A percentile compares a stretch with the other conserved stretches of the same genome.
phyloP scores from a whole-genome alignment of 64 coral and sea anemone species.

The Porites australiensis region DNA sequence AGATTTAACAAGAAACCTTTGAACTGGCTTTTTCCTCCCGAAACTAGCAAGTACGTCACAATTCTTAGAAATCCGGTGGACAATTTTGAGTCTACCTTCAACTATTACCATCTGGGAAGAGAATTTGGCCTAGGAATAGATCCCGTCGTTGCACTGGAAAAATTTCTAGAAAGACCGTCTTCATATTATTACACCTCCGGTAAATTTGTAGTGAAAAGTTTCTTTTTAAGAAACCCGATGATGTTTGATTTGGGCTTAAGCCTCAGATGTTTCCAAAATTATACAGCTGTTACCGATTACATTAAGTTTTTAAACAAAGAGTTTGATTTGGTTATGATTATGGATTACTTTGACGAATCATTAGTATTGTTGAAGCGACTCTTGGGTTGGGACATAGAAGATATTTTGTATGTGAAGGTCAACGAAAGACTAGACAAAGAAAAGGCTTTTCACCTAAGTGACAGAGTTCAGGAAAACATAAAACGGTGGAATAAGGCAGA shows the following conservation, averaged over 20 bases:
- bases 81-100: slow-evolving; percentile 68
- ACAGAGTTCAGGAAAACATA: slow-evolving; percentile 38
- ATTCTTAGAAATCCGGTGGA: slow-evolving; percentile 68
- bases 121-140: background rate
- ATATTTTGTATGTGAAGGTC: slow-evolving; percentile 62
- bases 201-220: background rate
- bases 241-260: slow-evolving; percentile 56
- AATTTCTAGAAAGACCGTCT: background rate
- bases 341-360: slow-evolving; percentile 77
- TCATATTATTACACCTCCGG: too few relatives aligned
- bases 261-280: background rate
- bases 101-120: slow-evolving; percentile 23
- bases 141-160: background rate
- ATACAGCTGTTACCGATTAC: slow-evolving; percentile 7
- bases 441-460: background rate
- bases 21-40: slow-evolving; percentile 14
- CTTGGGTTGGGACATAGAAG: slow-evolving; percentile 55
- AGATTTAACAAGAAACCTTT: slow-evolving; percentile 36
- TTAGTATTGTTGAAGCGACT: slow-evolving; percentile 51
- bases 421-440: slow-evolving; percentile 28
- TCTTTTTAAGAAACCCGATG: slow-evolving; percentile 33
- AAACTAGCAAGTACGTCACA: slow-evolving; percentile 51
- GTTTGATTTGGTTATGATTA: slow-evolving; percentile 68
- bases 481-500: slow-evolving; percentile 37
- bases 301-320: slow-evolving; percentile 36